These are phyloP conservation scores for Cydia pomonella DNA, from an alignment of 1,140 invertebrate genomes.

Conservation along the genomic window DNA sequence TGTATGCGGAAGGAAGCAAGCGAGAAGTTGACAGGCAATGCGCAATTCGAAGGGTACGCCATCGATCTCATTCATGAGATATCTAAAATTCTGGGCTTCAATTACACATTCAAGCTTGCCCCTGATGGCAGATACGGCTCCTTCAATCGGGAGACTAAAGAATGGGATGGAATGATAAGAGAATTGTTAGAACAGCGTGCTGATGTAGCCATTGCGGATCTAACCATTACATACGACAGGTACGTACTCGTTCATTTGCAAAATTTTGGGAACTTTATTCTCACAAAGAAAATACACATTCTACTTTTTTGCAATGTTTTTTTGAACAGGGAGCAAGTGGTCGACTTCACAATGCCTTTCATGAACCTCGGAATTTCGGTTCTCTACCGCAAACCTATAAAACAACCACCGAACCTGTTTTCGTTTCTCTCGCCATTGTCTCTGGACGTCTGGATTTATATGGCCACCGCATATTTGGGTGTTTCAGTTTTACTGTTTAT, in stretches of 20 bases:
- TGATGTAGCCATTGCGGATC: slow-evolving; percentile 94
- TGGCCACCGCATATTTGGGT: slow-evolving; percentile 95
- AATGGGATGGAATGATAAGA: slow-evolving; percentile 97
- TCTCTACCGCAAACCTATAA: slow-evolving; percentile 94
- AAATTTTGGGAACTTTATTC: not conserved
- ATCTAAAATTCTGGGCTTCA: slow-evolving; percentile 93
- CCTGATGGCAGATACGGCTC: slow-evolving; percentile 92
- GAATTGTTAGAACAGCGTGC: slow-evolving; percentile 94
- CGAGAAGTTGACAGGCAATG: slow-evolving; percentile 89
- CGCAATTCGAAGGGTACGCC: slow-evolving; percentile 93
- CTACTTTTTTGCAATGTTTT: slow-evolving; percentile 34
- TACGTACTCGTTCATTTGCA: slow-evolving; percentile 43
- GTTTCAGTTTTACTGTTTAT: slow-evolving; percentile 97
- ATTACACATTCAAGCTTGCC: slow-evolving; percentile 92
- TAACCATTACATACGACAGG: slow-evolving; percentile 95
- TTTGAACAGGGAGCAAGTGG: slow-evolving; percentile 84
- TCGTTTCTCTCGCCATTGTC: slow-evolving; percentile 97
- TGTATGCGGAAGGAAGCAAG: slow-evolving; percentile 94
- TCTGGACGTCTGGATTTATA: slow-evolving; percentile 97
- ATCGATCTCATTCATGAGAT: slow-evolving; percentile 94
- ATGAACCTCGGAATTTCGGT: slow-evolving; percentile 97
- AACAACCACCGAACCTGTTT: slow-evolving; percentile 95
- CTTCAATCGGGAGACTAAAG: slow-evolving; percentile 87
- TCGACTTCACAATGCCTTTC: slow-evolving; percentile 97
- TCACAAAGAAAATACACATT: not conserved